A percentile compares a stretch with the other conserved stretches of the same genome.
phyloP scores from a whole-genome alignment of 1,140 invertebrate genomes.

The Choristoneura fumiferana region DNA sequence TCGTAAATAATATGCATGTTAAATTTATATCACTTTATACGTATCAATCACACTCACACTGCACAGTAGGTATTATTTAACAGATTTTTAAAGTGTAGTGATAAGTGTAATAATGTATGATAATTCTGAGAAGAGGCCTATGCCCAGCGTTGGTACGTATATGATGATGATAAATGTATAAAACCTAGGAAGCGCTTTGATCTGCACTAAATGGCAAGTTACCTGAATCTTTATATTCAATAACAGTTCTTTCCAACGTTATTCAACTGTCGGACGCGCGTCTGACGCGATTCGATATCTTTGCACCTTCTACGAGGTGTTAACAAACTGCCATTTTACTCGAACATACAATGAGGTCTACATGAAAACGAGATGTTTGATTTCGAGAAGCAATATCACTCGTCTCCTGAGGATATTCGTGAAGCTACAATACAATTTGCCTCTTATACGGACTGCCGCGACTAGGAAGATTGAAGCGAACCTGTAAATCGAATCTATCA shows the following conservation, averaged over 20 bases:
- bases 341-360: conserved; percentile 23
- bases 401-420: conserved; percentile 45
- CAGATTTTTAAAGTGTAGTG: too few species aligned
- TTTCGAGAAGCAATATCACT: conserved; percentile 26
- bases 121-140: too few species aligned
- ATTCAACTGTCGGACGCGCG: conserved; percentile 27
- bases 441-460: conserved; percentile 32
- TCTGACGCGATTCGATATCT: conserved; percentile 26
- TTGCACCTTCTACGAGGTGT: conserved; percentile 24
- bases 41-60: too few species aligned
- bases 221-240: conserved; percentile 7
- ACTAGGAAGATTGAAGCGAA: conserved; percentile 58
- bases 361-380: conserved; percentile 35
- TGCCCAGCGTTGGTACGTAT: too few species aligned
- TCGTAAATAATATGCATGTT: too few species aligned
- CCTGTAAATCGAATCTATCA: conserved; percentile 70
- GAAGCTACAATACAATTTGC: conserved; percentile 67
- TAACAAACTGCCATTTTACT: conserved; percentile 30
- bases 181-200: conserved; percentile 41
- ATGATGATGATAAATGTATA: conserved; percentile 46
- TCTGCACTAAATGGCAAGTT: conserved; percentile 25
- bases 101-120: too few species aligned
- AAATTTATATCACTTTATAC: too few species aligned
- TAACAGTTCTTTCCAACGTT: conserved; percentile 25
- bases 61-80: too few species aligned